Evolutionary conservation across 2,888 invertebrate species (phyloP), one percentile per base, ranked within the genome.

Genomic region (Noctua pronuba): DNA sequence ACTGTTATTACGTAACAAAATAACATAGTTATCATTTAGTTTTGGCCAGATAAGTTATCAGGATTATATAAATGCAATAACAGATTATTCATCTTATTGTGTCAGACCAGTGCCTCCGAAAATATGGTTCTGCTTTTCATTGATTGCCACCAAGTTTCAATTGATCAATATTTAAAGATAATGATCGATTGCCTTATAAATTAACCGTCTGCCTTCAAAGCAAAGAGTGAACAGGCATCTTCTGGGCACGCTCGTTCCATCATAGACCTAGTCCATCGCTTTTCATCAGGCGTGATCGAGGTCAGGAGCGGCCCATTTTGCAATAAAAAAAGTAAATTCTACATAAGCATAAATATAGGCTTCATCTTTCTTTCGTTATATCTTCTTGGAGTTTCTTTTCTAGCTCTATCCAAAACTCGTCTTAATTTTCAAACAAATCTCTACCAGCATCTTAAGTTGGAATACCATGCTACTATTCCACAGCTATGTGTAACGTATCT

Each of bases 1-100:
- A 28, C 31, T 44, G 31, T 71, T 77, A 16, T 35, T 13, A 49
- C 18, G n/a, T 41, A 46, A 49, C 24, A 65, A 21, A 55, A 77
- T 72, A 83, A 55, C 21, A 62, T 13, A 52, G 24, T n/a, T 44
- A 81, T 78, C 24, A 35, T 74, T 31, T 44, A 24, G 16, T 52
- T 68, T 49, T 38, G 38, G n/a, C 46, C 11, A 41, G 81, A 84
- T 84, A 81, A 49, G 64, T 3, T 81, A 80, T 77, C 77, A 72
- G 46, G 24, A 73, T 72, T 79, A 35, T 8, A 64, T 31, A 60
- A 65, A 64, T 46, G 44, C 58, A 67, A 80, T 71, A 55, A n/a
- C 66, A 70, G 46, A 62, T 31, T 68, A 35, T 62, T 62, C 4
- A 62, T 60, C 60, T 62, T 21, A 62, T 62, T 62, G 13, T 80